These are phyloP conservation scores for Cheilinus undulatus DNA, from an alignment of 2,113 vertebrate genomes.

Conservation along the genomic window DNA sequence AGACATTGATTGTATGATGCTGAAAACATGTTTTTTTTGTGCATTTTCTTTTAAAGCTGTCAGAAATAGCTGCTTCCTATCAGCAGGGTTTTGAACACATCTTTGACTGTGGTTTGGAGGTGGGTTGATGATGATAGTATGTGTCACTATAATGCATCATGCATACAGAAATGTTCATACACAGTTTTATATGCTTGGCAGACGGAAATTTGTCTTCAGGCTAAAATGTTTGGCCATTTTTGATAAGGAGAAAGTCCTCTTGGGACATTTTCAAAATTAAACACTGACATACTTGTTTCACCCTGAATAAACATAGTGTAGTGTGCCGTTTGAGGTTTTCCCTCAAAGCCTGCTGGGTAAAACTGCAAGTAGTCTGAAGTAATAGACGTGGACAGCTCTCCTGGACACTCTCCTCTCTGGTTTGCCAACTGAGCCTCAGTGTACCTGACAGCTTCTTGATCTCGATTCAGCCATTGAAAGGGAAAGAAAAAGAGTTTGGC, in stretches of 20 bases:
- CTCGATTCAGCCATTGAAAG: constrained; percentile 74
- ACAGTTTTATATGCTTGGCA: not conserved
- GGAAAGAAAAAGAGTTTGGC: constrained; percentile 69
- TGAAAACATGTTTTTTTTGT: not conserved
- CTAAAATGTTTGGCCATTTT: constrained; percentile 15
- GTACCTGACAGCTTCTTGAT: constrained; percentile 82
- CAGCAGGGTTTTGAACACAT: constrained; percentile 30
- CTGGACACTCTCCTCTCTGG: constrained; percentile 64
- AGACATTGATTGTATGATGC: not conserved
- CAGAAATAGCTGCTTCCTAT: constrained; percentile 9
- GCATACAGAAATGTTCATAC: not conserved
- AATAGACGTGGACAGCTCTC: constrained; percentile 75
- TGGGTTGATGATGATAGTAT: constrained; percentile 22
- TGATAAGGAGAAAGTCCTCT: constrained; percentile 61
- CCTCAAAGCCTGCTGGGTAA: constrained; percentile 65
- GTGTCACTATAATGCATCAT: constrained; percentile 12
- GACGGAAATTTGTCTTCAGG: constrained; percentile 16
- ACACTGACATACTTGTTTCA: constrained; percentile 76
- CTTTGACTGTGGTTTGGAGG: constrained; percentile 23
- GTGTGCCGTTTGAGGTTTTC: constrained; percentile 63
- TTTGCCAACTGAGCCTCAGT: constrained; percentile 68
- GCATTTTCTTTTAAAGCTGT: constrained; percentile 20
- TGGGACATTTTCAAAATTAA: constrained; percentile 56
- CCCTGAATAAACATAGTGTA: constrained; percentile 58
- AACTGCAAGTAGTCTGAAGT: constrained; percentile 74